Percentiles rank a stretch among this genome's conserved stretches.
These are phyloP conservation scores for Drosophila bunnanda DNA, from an alignment of 2,888 invertebrate species.

Conservation along the genomic window DNA sequence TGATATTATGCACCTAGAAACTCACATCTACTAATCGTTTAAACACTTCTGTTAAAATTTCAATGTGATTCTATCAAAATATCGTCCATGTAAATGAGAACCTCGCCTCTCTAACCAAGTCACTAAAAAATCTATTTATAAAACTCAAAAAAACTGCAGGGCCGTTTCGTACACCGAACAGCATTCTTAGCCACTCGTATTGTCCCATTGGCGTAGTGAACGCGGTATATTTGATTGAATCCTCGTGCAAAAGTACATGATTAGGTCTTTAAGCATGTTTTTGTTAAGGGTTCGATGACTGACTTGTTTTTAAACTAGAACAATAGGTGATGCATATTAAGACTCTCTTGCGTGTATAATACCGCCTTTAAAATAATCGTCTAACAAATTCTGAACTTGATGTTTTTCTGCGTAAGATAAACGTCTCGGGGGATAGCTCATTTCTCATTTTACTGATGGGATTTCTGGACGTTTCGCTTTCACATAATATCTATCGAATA, in stretches of 20 bases:
- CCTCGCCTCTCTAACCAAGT: background rate
- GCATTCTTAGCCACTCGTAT: too few relatives aligned
- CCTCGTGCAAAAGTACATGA: background rate
- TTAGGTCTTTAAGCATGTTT: constrained; percentile 6
- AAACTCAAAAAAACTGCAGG: background rate
- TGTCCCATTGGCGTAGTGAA: background rate
- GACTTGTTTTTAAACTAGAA: constrained; percentile 1
- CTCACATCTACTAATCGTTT: background rate
- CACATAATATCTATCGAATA: background rate
- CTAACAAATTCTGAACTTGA: background rate
- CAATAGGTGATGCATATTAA: background rate
- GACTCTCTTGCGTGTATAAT: background rate
- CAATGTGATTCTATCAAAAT: background rate
- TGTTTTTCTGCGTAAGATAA: background rate
- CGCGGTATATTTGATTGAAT: background rate
- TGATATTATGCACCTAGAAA: background rate
- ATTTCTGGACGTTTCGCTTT: background rate
- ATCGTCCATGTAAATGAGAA: background rate
- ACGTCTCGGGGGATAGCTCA: background rate
- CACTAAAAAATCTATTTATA: background rate
- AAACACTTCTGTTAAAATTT: background rate
- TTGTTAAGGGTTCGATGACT: constrained; percentile 5
- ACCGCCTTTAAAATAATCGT: background rate
- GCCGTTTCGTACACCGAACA: background rate
- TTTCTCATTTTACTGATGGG: background rate